Conservation (phyloP, 2,888 invertebrate genomes). For the Philopedon plagiatum region DNA sequence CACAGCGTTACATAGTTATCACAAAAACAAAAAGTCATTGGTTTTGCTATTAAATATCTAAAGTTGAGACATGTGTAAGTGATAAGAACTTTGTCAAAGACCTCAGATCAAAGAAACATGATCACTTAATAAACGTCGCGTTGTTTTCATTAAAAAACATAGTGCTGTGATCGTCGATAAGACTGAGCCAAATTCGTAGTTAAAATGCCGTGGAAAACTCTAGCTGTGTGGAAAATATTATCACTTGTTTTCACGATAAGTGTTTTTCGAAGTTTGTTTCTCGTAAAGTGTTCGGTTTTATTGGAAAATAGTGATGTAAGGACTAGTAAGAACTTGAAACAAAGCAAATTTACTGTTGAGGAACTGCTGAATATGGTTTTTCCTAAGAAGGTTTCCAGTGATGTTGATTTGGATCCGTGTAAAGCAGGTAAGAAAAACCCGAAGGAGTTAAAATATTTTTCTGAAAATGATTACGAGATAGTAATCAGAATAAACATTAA, state of each 20-base stretch:
- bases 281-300: slow-evolving; percentile 26
- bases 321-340: slow-evolving; percentile 15
- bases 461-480: too few relatives aligned
- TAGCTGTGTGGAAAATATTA: slow-evolving; percentile 3
- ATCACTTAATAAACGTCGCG: background rate
- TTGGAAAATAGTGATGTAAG: slow-evolving; percentile 7
- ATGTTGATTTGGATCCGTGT: slow-evolving; percentile 87
- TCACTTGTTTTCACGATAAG: background rate
- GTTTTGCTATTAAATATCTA: background rate
- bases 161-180: slow-evolving; percentile 29
- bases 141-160: background rate
- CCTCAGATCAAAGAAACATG: background rate
- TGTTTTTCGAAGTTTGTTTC: slow-evolving; percentile 2
- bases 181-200: slow-evolving; percentile 5
- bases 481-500: too few relatives aligned
- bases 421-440: slow-evolving; percentile 81
- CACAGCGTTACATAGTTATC: slow-evolving; percentile 5
- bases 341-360: slow-evolving; percentile 73
- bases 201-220: background rate
- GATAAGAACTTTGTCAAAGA: slow-evolving; percentile 1
- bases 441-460: too few relatives aligned
- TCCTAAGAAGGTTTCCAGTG: slow-evolving; percentile 79
- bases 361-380: slow-evolving; percentile 78
- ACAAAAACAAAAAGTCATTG: background rate
- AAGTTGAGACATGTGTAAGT: background rate